phyloP scores from a whole-genome alignment of 1,140 invertebrate genomes.

The Drosophila sturtevanti region DNA sequence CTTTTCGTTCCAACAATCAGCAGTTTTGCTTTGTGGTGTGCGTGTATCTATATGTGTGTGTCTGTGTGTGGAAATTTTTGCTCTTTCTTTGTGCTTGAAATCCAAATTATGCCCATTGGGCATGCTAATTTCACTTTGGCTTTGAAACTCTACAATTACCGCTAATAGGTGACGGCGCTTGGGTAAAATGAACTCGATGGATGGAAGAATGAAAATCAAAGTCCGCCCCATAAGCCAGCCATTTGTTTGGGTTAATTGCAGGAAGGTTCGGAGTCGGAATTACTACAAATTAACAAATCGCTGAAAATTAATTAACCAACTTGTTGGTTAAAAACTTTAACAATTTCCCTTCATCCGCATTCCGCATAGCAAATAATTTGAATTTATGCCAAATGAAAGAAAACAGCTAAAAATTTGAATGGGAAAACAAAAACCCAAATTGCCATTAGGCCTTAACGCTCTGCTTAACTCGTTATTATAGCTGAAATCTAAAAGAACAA shows the following conservation, averaged over 20 bases:
- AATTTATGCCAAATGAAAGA: constrained; percentile 16
- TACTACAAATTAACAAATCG: constrained; percentile 80
- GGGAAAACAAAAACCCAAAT: constrained; percentile 51
- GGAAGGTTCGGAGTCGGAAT: constrained; percentile 47
- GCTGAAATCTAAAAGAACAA: constrained; percentile 40
- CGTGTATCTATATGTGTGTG: constrained; percentile 20
- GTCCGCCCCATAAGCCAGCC: constrained; percentile 30
- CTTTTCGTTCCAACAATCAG: constrained; percentile 21
- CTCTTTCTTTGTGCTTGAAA: neutral
- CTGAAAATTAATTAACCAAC: constrained; percentile 75
- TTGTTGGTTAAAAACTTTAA: constrained; percentile 71
- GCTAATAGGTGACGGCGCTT: constrained; percentile 68
- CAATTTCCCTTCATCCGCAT: constrained; percentile 34
- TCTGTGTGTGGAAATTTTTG: constrained; percentile 34
- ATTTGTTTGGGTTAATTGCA: constrained; percentile 74
- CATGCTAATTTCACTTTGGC: constrained; percentile 75
- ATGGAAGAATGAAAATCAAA: neutral
- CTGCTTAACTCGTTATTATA: constrained; percentile 75
- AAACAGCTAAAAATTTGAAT: constrained; percentile 4
- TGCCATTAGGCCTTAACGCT: constrained; percentile 78
- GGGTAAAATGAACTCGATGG: constrained; percentile 50
- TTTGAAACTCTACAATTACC: constrained; percentile 72
- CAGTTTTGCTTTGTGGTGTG: constrained; percentile 2
- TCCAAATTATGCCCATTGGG: constrained; percentile 69
- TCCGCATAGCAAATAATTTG: constrained; percentile 49